phyloP scores from a whole-genome alignment of 2,113 vertebrate species.

The Tachuris rubrigastra region DNA sequence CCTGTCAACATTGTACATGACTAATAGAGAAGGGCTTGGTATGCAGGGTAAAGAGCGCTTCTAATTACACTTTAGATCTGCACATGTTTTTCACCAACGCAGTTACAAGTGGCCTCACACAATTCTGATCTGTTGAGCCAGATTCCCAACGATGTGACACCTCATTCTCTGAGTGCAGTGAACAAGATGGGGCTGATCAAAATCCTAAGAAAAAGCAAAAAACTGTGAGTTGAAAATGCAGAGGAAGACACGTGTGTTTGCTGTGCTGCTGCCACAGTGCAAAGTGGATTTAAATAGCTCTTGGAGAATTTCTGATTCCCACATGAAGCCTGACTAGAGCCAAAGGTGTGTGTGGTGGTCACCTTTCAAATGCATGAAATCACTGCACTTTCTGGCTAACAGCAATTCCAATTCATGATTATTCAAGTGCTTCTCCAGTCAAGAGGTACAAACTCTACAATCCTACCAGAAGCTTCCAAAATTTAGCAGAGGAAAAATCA shows the following conservation, averaged over 20 bases:
- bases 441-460: neutral
- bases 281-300: neutral
- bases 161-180: neutral
- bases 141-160: neutral
- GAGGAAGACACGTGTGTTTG: neutral
- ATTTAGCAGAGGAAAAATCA: neutral
- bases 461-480: neutral
- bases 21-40: slow-evolving; percentile 35
- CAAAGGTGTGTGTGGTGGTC: neutral
- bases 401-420: neutral
- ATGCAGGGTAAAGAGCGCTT: neutral
- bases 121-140: neutral
- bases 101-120: neutral
- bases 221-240: neutral
- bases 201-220: neutral
- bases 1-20: neutral
- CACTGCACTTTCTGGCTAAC: neutral
- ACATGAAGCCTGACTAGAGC: neutral
- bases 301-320: neutral
- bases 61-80: slow-evolving; percentile 27
- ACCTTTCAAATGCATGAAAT: neutral
- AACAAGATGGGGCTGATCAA: neutral
- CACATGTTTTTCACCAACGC: neutral
- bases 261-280: neutral
- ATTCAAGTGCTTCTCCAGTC: neutral